These are phyloP conservation scores for Gobio occitaniae DNA, from an alignment of 2,797 vertebrate genomes.

Conservation along the genomic window DNA sequence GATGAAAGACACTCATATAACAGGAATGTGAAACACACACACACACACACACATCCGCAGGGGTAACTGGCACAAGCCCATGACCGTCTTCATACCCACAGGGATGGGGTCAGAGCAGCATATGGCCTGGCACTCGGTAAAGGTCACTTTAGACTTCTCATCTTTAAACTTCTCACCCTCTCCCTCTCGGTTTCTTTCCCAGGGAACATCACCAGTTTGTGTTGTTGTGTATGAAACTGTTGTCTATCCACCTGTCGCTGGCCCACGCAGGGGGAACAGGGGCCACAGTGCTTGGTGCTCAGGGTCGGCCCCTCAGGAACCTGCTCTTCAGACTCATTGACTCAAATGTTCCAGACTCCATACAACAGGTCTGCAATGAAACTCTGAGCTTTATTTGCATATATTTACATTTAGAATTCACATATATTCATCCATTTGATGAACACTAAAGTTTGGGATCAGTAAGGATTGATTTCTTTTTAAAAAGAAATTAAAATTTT, in stretches of 20 bases:
- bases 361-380: conserved; percentile 78
- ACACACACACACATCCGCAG: conserved; percentile 11
- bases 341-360: conserved; percentile 82
- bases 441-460: background rate
- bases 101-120: conserved; percentile 41
- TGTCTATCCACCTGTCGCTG: conserved; percentile 84
- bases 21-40: conserved; percentile 32
- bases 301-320: conserved; percentile 82
- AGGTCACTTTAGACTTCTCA: conserved; percentile 31
- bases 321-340: conserved; percentile 85
- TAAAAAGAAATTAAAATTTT: too few species aligned
- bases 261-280: conserved; percentile 85
- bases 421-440: background rate
- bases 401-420: background rate
- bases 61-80: conserved; percentile 23
- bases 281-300: conserved; percentile 81
- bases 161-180: conserved; percentile 11
- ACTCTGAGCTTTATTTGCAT: background rate
- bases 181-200: conserved; percentile 6
- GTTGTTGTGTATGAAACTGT: conserved; percentile 83
- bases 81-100: conserved; percentile 19
- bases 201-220: conserved; percentile 87
- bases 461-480: too few species aligned
- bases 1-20: background rate
- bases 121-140: conserved; percentile 35